These are phyloP conservation scores for Graphium colonna DNA, from an alignment of 2,888 invertebrate species.

Conservation along the genomic window DNA sequence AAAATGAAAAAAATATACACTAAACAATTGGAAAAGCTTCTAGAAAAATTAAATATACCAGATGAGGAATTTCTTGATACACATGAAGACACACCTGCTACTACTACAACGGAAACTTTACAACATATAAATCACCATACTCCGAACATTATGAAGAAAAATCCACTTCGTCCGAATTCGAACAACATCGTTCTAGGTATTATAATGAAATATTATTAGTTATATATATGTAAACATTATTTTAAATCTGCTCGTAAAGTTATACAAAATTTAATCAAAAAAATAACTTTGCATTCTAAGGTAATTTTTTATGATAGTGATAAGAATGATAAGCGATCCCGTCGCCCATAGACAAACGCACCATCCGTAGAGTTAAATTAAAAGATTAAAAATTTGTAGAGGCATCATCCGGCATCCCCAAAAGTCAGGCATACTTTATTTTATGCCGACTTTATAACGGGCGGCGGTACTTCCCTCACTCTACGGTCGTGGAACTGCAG, in stretches of 20 bases:
- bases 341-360: too few relatives aligned
- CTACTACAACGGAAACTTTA: not conserved
- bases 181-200: constrained; percentile 58
- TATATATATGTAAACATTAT: constrained; percentile 55
- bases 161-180: constrained; percentile 28
- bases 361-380: not conserved
- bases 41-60: constrained; percentile 53
- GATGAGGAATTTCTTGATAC: constrained; percentile 32
- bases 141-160: not conserved
- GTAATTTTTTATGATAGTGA: not conserved
- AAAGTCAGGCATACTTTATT: too few relatives aligned
- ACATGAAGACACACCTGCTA: not conserved
- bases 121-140: not conserved
- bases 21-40: constrained; percentile 38
- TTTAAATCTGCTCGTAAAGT: too few relatives aligned
- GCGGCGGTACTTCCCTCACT: too few relatives aligned
- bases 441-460: too few relatives aligned
- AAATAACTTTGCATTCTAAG: not conserved
- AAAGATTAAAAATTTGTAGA: too few relatives aligned
- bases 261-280: constrained; percentile 26
- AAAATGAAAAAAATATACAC: constrained; percentile 44
- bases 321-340: not conserved
- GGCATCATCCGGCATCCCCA: too few relatives aligned
- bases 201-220: too few relatives aligned
- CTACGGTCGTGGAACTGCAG: too few relatives aligned